These are phyloP conservation scores for Chloebia gouldiae DNA, from an alignment of 2,113 vertebrate species.

Conservation along the genomic window DNA sequence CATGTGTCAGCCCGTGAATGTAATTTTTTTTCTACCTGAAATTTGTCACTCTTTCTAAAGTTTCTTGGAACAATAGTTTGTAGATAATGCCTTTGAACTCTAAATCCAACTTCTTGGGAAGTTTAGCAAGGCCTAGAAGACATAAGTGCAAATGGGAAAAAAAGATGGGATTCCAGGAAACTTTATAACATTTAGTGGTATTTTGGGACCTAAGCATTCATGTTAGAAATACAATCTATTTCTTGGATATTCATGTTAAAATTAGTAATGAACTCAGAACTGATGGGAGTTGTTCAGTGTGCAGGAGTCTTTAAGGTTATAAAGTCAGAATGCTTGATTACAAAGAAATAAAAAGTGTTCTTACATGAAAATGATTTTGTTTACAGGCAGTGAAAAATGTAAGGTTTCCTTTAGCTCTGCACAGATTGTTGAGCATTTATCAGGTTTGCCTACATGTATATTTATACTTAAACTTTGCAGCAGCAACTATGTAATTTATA, in stretches of 20 bases:
- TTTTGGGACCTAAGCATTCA: background rate
- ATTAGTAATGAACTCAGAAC: background rate
- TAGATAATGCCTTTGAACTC: background rate
- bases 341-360: background rate
- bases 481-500: background rate
- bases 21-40: fast-evolving
- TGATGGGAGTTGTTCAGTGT: background rate
- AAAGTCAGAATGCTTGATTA: background rate
- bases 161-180: background rate
- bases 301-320: background rate
- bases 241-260: background rate
- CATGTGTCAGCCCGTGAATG: background rate
- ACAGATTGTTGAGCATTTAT: background rate
- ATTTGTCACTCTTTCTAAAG: background rate
- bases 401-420: background rate
- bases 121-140: background rate
- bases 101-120: background rate
- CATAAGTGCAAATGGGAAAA: background rate
- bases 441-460: background rate
- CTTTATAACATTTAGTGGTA: background rate
- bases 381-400: background rate
- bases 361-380: background rate
- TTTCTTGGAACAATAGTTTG: background rate
- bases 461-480: background rate
- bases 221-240: background rate